A percentile compares a stretch with the other conserved stretches of the same genome.
Evolutionary conservation across 1,140 invertebrate species (phyloP).

Genomic region (Amyelois transitella): DNA sequence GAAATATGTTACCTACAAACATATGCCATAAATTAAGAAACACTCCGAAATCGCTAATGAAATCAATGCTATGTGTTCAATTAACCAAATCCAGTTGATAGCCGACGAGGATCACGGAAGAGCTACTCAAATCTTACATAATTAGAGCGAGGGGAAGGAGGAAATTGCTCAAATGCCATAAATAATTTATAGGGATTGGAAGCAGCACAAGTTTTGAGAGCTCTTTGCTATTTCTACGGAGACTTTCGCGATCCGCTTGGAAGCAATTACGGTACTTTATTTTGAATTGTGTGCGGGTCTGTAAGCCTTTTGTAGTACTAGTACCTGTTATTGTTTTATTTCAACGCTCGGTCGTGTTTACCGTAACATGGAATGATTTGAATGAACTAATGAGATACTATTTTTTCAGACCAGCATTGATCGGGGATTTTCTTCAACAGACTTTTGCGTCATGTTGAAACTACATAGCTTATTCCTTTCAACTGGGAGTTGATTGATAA

Average conservation of each 20-base stretch:
- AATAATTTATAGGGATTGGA: conserved; percentile 66
- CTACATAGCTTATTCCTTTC: too few relatives aligned
- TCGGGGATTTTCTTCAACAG: too few relatives aligned
- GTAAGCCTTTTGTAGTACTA: not conserved
- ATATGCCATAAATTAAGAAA: too few relatives aligned
- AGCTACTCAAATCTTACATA: conserved; percentile 49
- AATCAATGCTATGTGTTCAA: not conserved
- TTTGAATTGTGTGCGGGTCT: conserved; percentile 6
- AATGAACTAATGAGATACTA: too few relatives aligned
- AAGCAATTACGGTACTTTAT: conserved; percentile 15
- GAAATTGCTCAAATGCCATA: conserved; percentile 63
- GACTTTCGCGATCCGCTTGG: not conserved
- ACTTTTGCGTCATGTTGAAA: too few relatives aligned
- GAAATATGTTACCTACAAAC: too few relatives aligned
- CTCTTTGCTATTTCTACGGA: conserved; percentile 37
- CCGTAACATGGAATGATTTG: too few relatives aligned
- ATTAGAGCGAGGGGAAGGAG: conserved; percentile 49
- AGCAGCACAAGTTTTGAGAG: conserved; percentile 51
- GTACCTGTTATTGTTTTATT: not conserved
- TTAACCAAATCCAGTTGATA: conserved; percentile 29
- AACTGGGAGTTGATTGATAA: too few relatives aligned
- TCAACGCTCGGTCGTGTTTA: too few relatives aligned
- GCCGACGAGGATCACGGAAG: conserved; percentile 34
- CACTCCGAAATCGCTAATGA: not conserved
- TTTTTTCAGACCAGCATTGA: too few relatives aligned